Conservation (phyloP, 2,113 vertebrate species). For the Albula glossodonta region DNA sequence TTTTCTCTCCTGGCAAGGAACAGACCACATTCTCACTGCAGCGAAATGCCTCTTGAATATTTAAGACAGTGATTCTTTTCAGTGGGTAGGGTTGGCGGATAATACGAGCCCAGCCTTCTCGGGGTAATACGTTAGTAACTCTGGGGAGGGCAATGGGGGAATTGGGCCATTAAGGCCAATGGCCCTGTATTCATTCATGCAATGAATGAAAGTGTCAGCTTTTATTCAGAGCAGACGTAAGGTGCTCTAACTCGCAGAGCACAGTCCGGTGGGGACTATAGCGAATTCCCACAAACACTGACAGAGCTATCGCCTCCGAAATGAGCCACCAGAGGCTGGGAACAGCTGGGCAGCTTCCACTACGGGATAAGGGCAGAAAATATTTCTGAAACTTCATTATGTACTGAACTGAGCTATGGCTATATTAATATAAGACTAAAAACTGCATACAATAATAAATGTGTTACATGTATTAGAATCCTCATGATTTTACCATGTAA, state of each 20-base stretch:
- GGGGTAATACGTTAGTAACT: background rate
- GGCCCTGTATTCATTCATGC: background rate
- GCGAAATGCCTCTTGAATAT: constrained; percentile 1
- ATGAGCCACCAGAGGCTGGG: background rate
- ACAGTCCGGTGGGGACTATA: background rate
- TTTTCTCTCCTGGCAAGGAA: background rate
- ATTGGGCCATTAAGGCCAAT: background rate
- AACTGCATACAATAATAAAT: too few species aligned
- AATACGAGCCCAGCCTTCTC: background rate
- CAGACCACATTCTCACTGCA: constrained; percentile 3
- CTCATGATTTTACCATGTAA: too few species aligned
- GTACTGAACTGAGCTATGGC: background rate
- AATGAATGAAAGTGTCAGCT: background rate
- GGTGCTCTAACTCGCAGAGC: background rate
- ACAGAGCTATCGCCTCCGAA: background rate
- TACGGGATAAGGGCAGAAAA: background rate
- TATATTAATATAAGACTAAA: too few species aligned
- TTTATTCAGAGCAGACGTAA: background rate
- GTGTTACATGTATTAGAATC: too few species aligned
- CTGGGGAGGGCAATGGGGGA: background rate
- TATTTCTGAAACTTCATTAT: background rate
- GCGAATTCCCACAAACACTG: background rate
- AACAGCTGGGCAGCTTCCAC: background rate
- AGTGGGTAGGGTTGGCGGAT: background rate
- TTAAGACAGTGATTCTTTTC: background rate